phyloP scores from a whole-genome alignment of 1,140 invertebrate species.

The Lasioglossum albipes region DNA sequence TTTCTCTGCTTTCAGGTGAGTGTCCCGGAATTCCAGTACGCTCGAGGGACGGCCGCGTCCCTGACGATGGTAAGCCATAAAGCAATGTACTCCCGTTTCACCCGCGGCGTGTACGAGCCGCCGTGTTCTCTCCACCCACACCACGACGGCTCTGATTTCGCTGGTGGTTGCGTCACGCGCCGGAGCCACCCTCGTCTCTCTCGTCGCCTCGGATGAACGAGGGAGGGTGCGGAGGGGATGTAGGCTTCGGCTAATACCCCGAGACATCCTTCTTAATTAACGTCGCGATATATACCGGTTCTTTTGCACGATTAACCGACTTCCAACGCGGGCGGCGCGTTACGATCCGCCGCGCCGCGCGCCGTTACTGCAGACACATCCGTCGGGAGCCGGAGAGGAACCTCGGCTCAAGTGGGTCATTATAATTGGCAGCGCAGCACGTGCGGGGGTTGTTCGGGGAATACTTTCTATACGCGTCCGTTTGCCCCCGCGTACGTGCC shows the following conservation, averaged over 20 bases:
- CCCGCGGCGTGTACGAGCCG: slow-evolving; percentile 21
- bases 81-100: slow-evolving; percentile 48
- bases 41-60: slow-evolving; percentile 60
- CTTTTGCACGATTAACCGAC: slow-evolving; percentile 51
- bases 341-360: not conserved
- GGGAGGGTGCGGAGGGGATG: not conserved
- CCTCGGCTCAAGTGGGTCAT: not conserved
- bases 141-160: slow-evolving; percentile 17
- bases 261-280: slow-evolving; percentile 68
- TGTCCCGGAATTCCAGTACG: slow-evolving; percentile 66
- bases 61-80: slow-evolving; percentile 66
- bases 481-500: not conserved
- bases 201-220: not conserved
- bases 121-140: not conserved
- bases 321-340: not conserved
- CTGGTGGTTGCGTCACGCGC: not conserved
- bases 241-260: slow-evolving; percentile 50
- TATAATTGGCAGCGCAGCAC: not conserved
- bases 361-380: not conserved
- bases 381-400: not conserved
- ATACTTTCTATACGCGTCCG: too few species aligned
- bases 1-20: slow-evolving; percentile 60
- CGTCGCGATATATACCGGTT: slow-evolving; percentile 54
- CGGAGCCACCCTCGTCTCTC: not conserved
- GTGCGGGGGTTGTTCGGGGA: too few species aligned